phyloP scores from a whole-genome alignment of 2,888 invertebrate species.

The Abrostola triplasia region DNA sequence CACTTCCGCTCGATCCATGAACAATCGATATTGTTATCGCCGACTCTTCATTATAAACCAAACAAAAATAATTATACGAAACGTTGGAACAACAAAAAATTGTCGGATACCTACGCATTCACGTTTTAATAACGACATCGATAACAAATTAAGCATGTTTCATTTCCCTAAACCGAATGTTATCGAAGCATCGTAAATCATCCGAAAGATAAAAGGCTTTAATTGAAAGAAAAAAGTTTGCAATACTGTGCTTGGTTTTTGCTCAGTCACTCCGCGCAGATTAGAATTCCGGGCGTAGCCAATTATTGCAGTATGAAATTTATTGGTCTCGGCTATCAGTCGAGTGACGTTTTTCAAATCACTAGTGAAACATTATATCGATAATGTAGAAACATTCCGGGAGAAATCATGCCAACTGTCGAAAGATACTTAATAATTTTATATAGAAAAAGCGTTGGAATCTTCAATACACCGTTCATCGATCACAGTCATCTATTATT shows the following conservation, averaged over 20 bases:
- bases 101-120: conserved; percentile 57
- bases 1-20: conserved; percentile 81
- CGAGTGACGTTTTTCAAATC: conserved; percentile 66
- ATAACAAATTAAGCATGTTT: conserved; percentile 61
- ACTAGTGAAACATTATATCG: conserved; percentile 54
- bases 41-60: conserved; percentile 80
- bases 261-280: conserved; percentile 81
- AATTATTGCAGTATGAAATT: conserved; percentile 79
- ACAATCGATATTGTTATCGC: conserved; percentile 84
- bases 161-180: conserved; percentile 62
- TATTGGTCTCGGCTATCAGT: conserved; percentile 76
- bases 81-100: conserved; percentile 62
- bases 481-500: conserved; percentile 61
- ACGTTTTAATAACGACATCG: conserved; percentile 61
- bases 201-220: conserved; percentile 80
- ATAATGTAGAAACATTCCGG: conserved; percentile 29
- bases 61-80: conserved; percentile 77
- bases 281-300: conserved; percentile 80
- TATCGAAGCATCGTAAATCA: conserved; percentile 76
- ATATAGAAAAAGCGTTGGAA: conserved; percentile 43
- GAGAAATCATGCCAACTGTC: conserved; percentile 22
- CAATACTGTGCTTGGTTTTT: conserved; percentile 74
- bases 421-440: conserved; percentile 28
- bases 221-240: conserved; percentile 82
- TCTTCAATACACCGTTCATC: conserved; percentile 60